Base-by-base conservation (phyloP, 2,797 vertebrate genomes). In the Coregonus suidteri region DNA sequence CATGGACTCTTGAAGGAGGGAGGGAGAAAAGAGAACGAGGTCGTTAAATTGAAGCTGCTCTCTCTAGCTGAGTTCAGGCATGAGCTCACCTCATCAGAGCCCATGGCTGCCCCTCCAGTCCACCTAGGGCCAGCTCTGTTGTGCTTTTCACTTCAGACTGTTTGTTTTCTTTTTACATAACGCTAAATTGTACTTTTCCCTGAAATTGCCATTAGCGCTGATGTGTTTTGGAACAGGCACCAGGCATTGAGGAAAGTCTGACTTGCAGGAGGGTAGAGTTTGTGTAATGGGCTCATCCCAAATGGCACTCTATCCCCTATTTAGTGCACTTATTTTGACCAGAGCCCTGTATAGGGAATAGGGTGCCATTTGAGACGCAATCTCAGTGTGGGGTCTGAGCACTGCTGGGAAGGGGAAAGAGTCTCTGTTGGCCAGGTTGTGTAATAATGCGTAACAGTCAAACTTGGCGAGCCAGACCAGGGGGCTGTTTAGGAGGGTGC, bases 31-130 rank as follows among this genome's bases (percentile, higher is more conserved):
- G 52, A 25, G 11, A 25, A 20, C 14, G 34, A 56, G 67, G 77
- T 67, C 20, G 37, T 67, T 30, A 59, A 18, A 35, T 67, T 53
- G n/a, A 31, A 66, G n/a, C 51, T 30, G 53, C 35, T 41, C 34
- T 52, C 53, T n/a, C 41, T 47, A 56, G 54, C 47, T 6, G 16
- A 15, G 65, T 30, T 31, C 59, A n/a, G 52, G 35, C 13, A 65
- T 79, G 77, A 79, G 73, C 53, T 79, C 77, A 78, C 77, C 62
- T 34, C 54, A 56, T 68, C 62, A 62, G n/a, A 25, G 71, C 71
- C 62, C 71, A 47, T 79, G 77, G 75, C 73, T 75, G 66, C 74
- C 31, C 18, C 72, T 20, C 13, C 47, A 56, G 53, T 56, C 53
- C 53, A 56, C 16, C 16, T 47, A 11, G 41, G 41, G 41, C 41